Percentiles rank a stretch among this genome's conserved stretches.
These are phyloP conservation scores for Ormia ochracea DNA, from an alignment of 2,888 invertebrate species.

Conservation along the genomic window DNA sequence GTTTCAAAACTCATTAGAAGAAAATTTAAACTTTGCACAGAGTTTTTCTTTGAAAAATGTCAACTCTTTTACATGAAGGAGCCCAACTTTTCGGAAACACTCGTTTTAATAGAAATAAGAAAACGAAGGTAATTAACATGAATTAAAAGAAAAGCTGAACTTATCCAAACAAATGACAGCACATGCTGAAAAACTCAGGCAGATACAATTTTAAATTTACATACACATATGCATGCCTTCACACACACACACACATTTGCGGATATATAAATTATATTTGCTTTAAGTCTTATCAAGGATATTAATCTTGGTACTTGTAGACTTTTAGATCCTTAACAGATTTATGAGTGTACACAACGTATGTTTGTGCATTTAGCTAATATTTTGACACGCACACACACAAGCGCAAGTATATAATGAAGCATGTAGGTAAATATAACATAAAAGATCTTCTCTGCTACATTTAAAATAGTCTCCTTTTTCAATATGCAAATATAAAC, in stretches of 20 bases:
- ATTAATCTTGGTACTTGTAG: constrained; percentile 55
- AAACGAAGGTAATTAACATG: constrained; percentile 56
- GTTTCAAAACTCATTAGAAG: constrained; percentile 18
- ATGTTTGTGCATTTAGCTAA: background rate
- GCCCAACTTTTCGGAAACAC: background rate
- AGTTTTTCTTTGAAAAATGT: background rate
- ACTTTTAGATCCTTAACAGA: constrained; percentile 52
- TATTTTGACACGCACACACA: background rate
- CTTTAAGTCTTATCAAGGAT: constrained; percentile 58
- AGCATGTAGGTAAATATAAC: background rate
- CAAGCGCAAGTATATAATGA: background rate
- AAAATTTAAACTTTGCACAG: background rate
- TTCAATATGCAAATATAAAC: constrained; percentile 34
- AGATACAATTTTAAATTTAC: constrained; percentile 9
- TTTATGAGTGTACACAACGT: constrained; percentile 9
- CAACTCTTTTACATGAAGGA: constrained; percentile 4
- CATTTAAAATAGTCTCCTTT: constrained; percentile 43
- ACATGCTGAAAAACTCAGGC: background rate
- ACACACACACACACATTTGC: background rate
- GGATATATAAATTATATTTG: constrained; percentile 42
- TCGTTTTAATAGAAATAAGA: background rate
- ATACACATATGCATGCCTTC: constrained; percentile 17
- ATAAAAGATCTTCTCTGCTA: background rate
- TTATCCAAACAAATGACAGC: background rate
- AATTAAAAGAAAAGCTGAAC: constrained; percentile 55